Evolutionary conservation across 2,888 invertebrate species (phyloP).

Genomic region (Smittia aterrima): DNA sequence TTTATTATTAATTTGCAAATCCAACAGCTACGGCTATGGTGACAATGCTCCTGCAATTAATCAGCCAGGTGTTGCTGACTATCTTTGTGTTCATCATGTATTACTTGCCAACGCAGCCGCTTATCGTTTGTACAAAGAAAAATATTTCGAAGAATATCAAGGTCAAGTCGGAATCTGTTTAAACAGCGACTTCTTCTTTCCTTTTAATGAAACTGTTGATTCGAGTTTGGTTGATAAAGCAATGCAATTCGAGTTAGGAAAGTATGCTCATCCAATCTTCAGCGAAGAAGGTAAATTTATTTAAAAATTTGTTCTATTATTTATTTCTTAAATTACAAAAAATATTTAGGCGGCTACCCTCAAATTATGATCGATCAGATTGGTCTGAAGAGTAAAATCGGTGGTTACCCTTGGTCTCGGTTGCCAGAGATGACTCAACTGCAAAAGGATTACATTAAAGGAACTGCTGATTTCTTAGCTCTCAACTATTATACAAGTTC

Average conservation of each 20-base stretch:
- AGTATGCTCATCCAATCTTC: slow-evolving; percentile 50
- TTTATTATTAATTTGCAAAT: too few species aligned
- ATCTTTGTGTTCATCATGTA: slow-evolving; percentile 58
- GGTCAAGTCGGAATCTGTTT: slow-evolving; percentile 49
- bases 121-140: slow-evolving; percentile 54
- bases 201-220: slow-evolving; percentile 43
- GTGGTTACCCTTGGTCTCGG: slow-evolving; percentile 48
- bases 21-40: slow-evolving; percentile 50
- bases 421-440: slow-evolving; percentile 43
- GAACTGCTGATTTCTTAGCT: slow-evolving; percentile 34
- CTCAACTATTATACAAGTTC: slow-evolving; percentile 42
- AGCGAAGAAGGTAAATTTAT: slow-evolving; percentile 37
- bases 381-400: slow-evolving; percentile 47
- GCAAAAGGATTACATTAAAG: not conserved
- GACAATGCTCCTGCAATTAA: slow-evolving; percentile 52
- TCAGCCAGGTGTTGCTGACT: slow-evolving; percentile 55
- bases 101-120: slow-evolving; percentile 59
- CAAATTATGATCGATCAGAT: slow-evolving; percentile 48
- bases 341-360: slow-evolving; percentile 49
- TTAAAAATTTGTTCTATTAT: too few species aligned
- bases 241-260: slow-evolving; percentile 48
- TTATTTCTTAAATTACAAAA: too few species aligned
- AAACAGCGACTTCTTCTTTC: slow-evolving; percentile 46
- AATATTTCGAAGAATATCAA: slow-evolving; percentile 49
- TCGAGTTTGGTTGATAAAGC: slow-evolving; percentile 45